Base-by-base conservation (phyloP, 2,113 vertebrate genomes). In the Urocynchramus pylzowi region DNA sequence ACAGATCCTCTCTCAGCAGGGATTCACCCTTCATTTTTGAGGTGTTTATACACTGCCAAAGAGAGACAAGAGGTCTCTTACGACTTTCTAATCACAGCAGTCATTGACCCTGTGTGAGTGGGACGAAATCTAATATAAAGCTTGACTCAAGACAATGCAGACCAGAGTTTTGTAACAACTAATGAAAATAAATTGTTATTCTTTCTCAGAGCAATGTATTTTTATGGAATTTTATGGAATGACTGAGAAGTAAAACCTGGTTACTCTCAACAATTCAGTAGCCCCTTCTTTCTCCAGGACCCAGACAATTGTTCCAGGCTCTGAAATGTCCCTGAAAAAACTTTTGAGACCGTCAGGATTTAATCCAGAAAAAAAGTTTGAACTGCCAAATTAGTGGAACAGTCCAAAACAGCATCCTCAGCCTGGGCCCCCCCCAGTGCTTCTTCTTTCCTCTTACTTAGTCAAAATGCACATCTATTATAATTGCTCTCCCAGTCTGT, bases 351-450 rank as follows among this genome's bases (percentile, higher is more conserved):
- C 41, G 7, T 52, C 57, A 64, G 39, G 17, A 45, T 61, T 31
- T 60, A 90, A 60, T 41, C 7, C 30, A 52, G 42, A 42, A 69
- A 42, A 73, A 71, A 24, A 15, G 11, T 27, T 41, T 71, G 19
- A 74, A 35, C 9, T 52, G 9, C 3, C 11, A 16, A 61, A 81
- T 28, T 37, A 31, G 5, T 42, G 42, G 24, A 52, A 78, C 31
- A 77, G 28, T 49, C 12, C 33, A 60, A 84, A 89, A 6, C 20
- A 91, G 16, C 35, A 84, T 12, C 3, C 3, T 63, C 42, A 33
- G 3, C 24, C 7, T 54, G 27, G 41, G 6, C 3, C 33, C 6
- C 0, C 0, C 3, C 11, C 33, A 39, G 7, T 2, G 1, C 11
- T 74, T 50, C 49, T 76, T 64, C 21, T 61, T 83, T 81, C 33